Percentiles rank a stretch among this genome's conserved stretches.
Evolutionary conservation across 2,113 vertebrate genomes (phyloP).

Genomic region (Gopherus flavomarginatus): DNA sequence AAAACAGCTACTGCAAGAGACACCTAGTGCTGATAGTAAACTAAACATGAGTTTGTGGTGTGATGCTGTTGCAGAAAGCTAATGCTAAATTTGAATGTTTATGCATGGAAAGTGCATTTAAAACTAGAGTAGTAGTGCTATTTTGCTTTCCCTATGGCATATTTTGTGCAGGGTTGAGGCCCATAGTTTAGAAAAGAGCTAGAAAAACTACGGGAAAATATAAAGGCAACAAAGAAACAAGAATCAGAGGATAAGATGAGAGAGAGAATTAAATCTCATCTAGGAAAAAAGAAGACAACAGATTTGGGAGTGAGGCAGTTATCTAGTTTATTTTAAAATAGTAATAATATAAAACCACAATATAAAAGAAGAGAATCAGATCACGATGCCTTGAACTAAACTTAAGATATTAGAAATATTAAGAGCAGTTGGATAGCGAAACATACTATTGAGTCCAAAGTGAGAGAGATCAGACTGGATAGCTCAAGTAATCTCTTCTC

Average conservation of each 20-base stretch:
- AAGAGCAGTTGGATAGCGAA: not conserved
- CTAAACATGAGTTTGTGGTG: constrained; percentile 62
- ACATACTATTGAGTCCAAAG: not conserved
- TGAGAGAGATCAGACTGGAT: not conserved
- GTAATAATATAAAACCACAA: not conserved
- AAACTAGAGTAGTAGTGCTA: constrained; percentile 64
- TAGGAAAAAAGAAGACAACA: not conserved
- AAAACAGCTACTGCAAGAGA: constrained; percentile 48
- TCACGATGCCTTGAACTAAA: not conserved
- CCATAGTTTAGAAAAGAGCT: constrained; percentile 32
- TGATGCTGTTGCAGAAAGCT: constrained; percentile 52
- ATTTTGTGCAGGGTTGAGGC: constrained; percentile 53
- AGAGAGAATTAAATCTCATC: constrained; percentile 4
- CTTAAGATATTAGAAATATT: not conserved
- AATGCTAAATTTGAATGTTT: constrained; percentile 68
- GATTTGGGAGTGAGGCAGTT: constrained; percentile 37
- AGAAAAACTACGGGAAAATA: constrained; percentile 49
- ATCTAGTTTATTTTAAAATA: not conserved
- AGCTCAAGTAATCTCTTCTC: not conserved
- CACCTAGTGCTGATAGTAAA: constrained; percentile 62
- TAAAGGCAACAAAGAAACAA: constrained; percentile 18
- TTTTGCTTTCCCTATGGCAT: constrained; percentile 61
- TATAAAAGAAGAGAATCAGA: not conserved
- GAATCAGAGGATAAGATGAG: constrained; percentile 55
- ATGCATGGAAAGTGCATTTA: constrained; percentile 55